Percentiles rank a stretch among this genome's conserved stretches.
These are phyloP conservation scores for Bradypodion pumilum DNA, from an alignment of 2,797 vertebrate genomes.

Conservation along the genomic window DNA sequence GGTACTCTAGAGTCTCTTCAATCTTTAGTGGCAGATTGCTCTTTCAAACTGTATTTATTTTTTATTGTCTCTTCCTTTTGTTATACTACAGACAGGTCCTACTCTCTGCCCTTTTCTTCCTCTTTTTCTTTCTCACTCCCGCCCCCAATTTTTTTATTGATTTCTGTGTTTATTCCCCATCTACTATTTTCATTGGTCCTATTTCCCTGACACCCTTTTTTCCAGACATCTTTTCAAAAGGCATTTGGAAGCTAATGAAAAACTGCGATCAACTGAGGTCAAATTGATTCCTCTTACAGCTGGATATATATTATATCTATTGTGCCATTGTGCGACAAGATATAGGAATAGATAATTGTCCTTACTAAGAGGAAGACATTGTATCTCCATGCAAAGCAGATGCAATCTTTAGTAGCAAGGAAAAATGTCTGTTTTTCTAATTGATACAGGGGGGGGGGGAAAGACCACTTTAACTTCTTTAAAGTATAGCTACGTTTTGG, in stretches of 20 bases:
- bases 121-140: background rate
- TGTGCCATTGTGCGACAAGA: background rate
- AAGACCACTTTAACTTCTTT: too few relatives aligned
- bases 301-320: background rate
- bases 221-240: background rate
- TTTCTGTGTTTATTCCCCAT: conserved; percentile 12
- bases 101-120: conserved; percentile 17
- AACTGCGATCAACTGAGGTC: background rate
- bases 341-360: background rate
- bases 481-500: background rate
- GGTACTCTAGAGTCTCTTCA: conserved; percentile 22
- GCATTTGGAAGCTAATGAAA: background rate
- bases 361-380: background rate
- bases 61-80: conserved; percentile 22
- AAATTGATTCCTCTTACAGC: background rate
- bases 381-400: too few relatives aligned
- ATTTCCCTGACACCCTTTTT: background rate
- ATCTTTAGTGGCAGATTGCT: background rate
- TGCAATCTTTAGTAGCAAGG: conserved; percentile 6
- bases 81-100: conserved; percentile 22
- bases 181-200: conserved; percentile 7
- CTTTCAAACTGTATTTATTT: conserved; percentile 17
- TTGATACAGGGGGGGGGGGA: too few relatives aligned
- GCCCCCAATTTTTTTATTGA: background rate
- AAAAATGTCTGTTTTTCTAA: conserved; percentile 41